Evolutionary conservation across 2,797 vertebrate genomes (phyloP).

Genomic region (Esox masquinongy): DNA sequence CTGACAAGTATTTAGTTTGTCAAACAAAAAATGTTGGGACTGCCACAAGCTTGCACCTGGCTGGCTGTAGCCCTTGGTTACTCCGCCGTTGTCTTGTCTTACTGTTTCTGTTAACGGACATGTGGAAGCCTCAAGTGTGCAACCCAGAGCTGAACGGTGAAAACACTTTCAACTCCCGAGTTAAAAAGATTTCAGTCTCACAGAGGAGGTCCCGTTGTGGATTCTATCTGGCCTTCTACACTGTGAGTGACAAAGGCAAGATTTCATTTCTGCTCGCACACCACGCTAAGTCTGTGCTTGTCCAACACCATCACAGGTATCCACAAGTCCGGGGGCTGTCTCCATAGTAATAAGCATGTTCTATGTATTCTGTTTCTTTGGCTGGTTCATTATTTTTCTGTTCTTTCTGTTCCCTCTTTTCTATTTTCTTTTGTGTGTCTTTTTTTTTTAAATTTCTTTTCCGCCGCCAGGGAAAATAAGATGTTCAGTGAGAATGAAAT

Average conservation of each 20-base stretch:
- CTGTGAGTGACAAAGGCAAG: not conserved
- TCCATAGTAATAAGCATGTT: not conserved
- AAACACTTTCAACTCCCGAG: not conserved
- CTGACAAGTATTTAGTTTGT: not conserved
- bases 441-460: conserved; percentile 26
- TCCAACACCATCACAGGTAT: not conserved
- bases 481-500: conserved; percentile 82
- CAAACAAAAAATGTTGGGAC: not conserved
- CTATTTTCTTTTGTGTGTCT: conserved; percentile 29
- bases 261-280: not conserved
- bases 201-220: not conserved
- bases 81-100: conserved; percentile 28
- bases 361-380: conserved; percentile 31
- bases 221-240: conserved; percentile 2
- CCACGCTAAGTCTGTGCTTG: not conserved
- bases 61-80: conserved; percentile 2
- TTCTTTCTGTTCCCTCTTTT: conserved; percentile 35
- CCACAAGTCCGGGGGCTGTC: conserved; percentile 44
- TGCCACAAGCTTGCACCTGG: not conserved
- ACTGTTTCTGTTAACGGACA: conserved; percentile 41
- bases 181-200: not conserved
- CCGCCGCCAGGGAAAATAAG: conserved; percentile 74
- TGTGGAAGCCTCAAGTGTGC: conserved; percentile 47
- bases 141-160: not conserved
- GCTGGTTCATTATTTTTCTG: conserved; percentile 39